Evolutionary conservation across 2,113 vertebrate species (phyloP), one percentile per base, ranked within the genome.

Genomic region (Caretta caretta): DNA sequence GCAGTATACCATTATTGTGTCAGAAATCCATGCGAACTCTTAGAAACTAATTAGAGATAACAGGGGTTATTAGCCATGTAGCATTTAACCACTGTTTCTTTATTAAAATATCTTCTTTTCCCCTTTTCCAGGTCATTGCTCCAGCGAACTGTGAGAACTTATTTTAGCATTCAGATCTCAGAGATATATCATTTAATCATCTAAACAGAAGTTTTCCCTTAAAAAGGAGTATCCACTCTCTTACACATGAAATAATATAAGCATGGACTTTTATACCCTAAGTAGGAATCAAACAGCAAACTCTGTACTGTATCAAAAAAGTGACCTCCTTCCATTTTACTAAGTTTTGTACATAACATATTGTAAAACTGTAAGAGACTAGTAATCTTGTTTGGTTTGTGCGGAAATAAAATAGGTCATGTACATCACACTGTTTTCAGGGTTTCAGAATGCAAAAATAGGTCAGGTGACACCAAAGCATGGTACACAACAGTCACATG

Each of bases 261-360:
- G 69, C 14, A 42, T 50, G n/a, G 17, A 2, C 0, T 29, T 19
- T 16, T 51, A 27, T 17, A 11, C 0, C 4, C 5, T 27, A 46
- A 29, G 29, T 51, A 79, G 14, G 81, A 65, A 0, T 13, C 42
- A 92, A 92, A 27, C 31, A 6, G 1, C 9, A 9, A 85, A 0
- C 19, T 14, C 59, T 90, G 5, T 93, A 65, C 29, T 42, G 1
- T 1, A 1, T 0, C 35, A 3, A 19, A 22, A 35, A 50, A 50
- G 29, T n/a, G 35, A 48, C n/a, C 42, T 38, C 80, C 53, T 48
- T 25, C 2, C 2, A 0, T 22, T 12, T 7, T 69, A 42, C 12
- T n/a, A 38, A 38, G 35, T 38, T 72, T 22, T 38, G 35, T 35
- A 72, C 20, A 5, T 38, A 38, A 38, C 65, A 38, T 38, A 72